phyloP scores from a whole-genome alignment of 2,888 invertebrate species.

The Nymphalis polychloros region DNA sequence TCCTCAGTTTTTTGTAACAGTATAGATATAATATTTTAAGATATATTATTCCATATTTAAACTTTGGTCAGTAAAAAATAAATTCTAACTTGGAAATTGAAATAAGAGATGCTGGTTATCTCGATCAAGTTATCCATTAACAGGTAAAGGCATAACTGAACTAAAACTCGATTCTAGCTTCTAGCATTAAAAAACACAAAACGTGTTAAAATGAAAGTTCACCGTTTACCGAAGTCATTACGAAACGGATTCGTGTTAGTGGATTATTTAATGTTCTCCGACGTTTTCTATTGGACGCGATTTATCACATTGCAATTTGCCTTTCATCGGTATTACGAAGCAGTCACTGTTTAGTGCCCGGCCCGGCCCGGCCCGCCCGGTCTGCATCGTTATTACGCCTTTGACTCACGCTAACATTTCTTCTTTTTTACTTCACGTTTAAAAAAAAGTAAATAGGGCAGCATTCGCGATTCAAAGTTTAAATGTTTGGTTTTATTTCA shows the following conservation, averaged over 20 bases:
- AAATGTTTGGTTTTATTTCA: not conserved
- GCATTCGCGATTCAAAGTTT: not conserved
- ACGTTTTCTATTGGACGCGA: slow-evolving; percentile 28
- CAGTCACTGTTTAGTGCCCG: slow-evolving; percentile 17
- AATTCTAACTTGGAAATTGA: no score
- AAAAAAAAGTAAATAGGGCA: not conserved
- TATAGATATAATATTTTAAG: no score
- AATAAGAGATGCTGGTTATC: no score
- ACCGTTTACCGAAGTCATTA: slow-evolving; percentile 13
- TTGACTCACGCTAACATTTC: not conserved
- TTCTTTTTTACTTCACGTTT: not conserved
- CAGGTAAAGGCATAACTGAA: no score
- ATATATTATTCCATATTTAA: no score
- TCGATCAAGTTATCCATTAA: no score
- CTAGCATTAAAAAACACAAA: not conserved
- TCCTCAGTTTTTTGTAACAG: no score
- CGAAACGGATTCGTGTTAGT: slow-evolving; percentile 24
- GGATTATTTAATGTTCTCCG: slow-evolving; percentile 17
- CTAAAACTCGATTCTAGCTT: no score
- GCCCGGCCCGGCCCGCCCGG: slow-evolving; percentile 1
- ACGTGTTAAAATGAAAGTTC: not conserved
- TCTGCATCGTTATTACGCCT: slow-evolving; percentile 1
- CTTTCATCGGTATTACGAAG: slow-evolving; percentile 30
- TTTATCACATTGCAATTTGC: slow-evolving; percentile 33
- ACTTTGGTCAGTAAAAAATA: no score